These are phyloP conservation scores for Hipposideros larvatus DNA, from an alignment of 2,797 vertebrate species.

Conservation along the genomic window DNA sequence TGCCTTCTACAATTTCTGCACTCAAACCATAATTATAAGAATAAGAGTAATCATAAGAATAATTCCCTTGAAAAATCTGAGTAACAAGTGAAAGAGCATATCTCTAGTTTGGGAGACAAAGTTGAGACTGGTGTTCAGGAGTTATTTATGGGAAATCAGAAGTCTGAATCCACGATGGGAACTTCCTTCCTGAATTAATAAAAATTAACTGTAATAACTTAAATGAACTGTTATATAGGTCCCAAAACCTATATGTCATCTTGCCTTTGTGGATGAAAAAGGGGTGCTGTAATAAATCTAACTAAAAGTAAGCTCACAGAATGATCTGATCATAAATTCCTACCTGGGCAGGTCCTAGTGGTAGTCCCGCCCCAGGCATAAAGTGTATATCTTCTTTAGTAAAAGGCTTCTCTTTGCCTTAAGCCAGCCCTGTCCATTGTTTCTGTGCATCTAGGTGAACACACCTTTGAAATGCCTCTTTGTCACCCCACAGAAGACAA, in stretches of 20 bases:
- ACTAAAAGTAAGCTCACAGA: not conserved
- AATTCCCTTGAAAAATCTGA: not conserved
- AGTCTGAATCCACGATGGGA: not conserved
- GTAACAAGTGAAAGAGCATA: not conserved
- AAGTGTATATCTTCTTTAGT: not conserved
- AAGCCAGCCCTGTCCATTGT: not conserved
- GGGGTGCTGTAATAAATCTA: not conserved
- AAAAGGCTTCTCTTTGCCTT: not conserved
- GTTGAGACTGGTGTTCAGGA: not conserved
- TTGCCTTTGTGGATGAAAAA: not conserved
- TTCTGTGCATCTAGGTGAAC: not conserved
- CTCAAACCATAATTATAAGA: not conserved
- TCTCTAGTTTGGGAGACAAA: not conserved
- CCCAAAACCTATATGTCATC: not conserved
- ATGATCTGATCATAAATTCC: not conserved
- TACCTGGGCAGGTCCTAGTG: not conserved
- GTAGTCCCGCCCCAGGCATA: not conserved
- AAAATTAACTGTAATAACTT: not conserved
- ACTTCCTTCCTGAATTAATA: not conserved
- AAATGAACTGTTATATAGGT: not conserved
- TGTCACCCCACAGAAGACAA: too few species aligned
- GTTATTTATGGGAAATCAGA: not conserved
- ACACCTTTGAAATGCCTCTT: not conserved
- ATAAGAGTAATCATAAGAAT: not conserved
- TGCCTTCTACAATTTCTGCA: not conserved